A percentile compares a stretch with the other conserved stretches of the same genome.
Evolutionary conservation across 2,113 vertebrate species (phyloP).

Genomic region (Vicugna pacos): DNA sequence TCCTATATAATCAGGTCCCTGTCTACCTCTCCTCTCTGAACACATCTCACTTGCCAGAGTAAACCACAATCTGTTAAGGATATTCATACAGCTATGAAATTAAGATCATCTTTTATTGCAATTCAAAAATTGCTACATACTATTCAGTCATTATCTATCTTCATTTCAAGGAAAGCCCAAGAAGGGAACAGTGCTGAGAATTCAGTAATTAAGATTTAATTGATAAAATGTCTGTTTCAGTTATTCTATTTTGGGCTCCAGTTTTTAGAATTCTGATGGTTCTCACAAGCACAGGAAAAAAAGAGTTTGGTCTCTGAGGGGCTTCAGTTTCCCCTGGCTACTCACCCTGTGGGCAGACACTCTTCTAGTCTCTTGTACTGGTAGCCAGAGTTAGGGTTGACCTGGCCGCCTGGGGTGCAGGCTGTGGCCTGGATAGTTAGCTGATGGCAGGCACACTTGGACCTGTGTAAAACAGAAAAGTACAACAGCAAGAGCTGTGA

Average conservation of each 20-base stretch:
- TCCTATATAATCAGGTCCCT: background rate
- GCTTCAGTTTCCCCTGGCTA: background rate
- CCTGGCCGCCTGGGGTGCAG: slow-evolving; percentile 95
- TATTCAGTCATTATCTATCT: background rate
- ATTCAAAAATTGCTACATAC: slow-evolving; percentile 39
- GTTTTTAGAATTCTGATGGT: background rate
- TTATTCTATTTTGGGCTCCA: slow-evolving; percentile 7
- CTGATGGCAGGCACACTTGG: slow-evolving; percentile 97
- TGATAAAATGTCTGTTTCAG: background rate
- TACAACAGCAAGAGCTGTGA: background rate
- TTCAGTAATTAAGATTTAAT: slow-evolving; percentile 10
- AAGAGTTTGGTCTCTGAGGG: background rate
- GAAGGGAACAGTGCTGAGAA: background rate
- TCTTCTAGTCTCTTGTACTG: slow-evolving; percentile 96
- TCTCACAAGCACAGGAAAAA: background rate
- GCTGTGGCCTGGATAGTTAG: slow-evolving; percentile 95
- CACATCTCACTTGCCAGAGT: background rate
- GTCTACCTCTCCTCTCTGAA: background rate
- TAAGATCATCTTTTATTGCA: background rate
- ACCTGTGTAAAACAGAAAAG: slow-evolving; percentile 84
- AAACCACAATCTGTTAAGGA: background rate
- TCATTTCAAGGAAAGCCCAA: slow-evolving; percentile 25
- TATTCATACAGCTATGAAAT: background rate
- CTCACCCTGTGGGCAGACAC: slow-evolving; percentile 97
- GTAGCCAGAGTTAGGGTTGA: slow-evolving; percentile 94